A percentile compares a stretch with the other conserved stretches of the same genome.
These are phyloP conservation scores for Euproctis similis DNA, from an alignment of 2,888 invertebrate species.

Conservation along the genomic window DNA sequence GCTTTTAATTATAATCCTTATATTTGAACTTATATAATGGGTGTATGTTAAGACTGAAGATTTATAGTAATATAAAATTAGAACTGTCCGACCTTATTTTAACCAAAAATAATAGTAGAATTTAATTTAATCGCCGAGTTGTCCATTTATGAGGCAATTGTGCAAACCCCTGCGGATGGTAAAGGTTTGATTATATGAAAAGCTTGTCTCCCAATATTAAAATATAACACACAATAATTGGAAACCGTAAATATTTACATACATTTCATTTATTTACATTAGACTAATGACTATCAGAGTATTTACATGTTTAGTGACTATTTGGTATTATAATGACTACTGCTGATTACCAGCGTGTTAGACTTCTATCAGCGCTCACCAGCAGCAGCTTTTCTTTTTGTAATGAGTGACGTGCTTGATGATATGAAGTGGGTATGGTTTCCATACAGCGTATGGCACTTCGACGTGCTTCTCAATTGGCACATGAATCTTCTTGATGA, in stretches of 20 bases:
- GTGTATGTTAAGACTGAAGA: too few relatives aligned
- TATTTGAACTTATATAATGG: too few relatives aligned
- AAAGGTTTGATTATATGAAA: background rate
- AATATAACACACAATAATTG: constrained; percentile 8
- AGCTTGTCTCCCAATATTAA: background rate
- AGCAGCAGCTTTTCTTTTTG: constrained; percentile 66
- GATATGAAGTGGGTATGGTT: constrained; percentile 65
- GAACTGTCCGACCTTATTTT: too few relatives aligned
- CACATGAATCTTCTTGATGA: constrained; percentile 61
- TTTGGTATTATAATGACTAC: constrained; percentile 62
- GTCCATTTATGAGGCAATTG: too few relatives aligned
- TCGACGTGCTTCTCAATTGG: constrained; percentile 62
- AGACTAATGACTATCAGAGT: constrained; percentile 63
- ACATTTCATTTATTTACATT: constrained; percentile 31
- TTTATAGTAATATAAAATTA: too few relatives aligned
- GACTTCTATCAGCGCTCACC: constrained; percentile 36
- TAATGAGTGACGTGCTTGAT: constrained; percentile 70
- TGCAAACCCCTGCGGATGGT: background rate
- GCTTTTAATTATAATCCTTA: too few relatives aligned
- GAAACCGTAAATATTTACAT: constrained; percentile 31
- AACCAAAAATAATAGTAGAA: too few relatives aligned
- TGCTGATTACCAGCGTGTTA: constrained; percentile 21
- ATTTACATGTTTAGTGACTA: constrained; percentile 69
- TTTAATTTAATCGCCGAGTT: too few relatives aligned
- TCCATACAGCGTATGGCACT: constrained; percentile 63